Evolutionary conservation across 1,140 invertebrate genomes (phyloP), one percentile per base, ranked within the genome.

Genomic region (Hylyphantes graminicola): DNA sequence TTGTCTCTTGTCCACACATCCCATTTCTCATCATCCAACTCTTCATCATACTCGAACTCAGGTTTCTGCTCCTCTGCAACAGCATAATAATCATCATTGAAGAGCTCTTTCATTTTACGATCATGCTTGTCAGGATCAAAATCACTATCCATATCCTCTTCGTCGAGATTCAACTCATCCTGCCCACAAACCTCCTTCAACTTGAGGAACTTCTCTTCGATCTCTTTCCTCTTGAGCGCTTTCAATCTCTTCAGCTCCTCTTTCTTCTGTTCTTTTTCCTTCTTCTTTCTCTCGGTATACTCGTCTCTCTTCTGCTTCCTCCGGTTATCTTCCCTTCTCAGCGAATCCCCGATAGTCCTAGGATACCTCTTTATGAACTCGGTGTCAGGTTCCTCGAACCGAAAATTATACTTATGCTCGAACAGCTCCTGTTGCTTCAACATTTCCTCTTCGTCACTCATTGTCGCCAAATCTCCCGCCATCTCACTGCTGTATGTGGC

Each of bases 321-420:
- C 81, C 92, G 93, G 54, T 94, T 94, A 88, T 98, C 94, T 87
- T 94, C 94, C 48, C 92, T 93, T 53, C 97, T 92, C 76, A 98
- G 89, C 6, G 95, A 94, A 89, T 94, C 93, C 85, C 94, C 93
- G 86, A 99, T 93, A 0, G 94, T 96, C 87, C 97, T 92, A 0
- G 97, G 97, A 92, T 95, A 98, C 17, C 94, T 91, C 91, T 96
- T 96, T 19, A 96, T 94, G 91, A 97, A 98, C 87, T 98, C 95
- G 73, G 94, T 92, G 91, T 98, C 97, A 0, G 97, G 97, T 90
- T 99, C 97, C 91, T 99, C 96, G 90, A 95, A 99, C 87, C 97
- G 92, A 89, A 97, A 98, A 91, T 99, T 98, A 88, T 95, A 99
- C 88, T 98, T 98, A 54, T 95, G 92, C 88, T 99, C 97, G 92